phyloP scores from a whole-genome alignment of 2,888 invertebrate species.

The Trilocha varians region DNA sequence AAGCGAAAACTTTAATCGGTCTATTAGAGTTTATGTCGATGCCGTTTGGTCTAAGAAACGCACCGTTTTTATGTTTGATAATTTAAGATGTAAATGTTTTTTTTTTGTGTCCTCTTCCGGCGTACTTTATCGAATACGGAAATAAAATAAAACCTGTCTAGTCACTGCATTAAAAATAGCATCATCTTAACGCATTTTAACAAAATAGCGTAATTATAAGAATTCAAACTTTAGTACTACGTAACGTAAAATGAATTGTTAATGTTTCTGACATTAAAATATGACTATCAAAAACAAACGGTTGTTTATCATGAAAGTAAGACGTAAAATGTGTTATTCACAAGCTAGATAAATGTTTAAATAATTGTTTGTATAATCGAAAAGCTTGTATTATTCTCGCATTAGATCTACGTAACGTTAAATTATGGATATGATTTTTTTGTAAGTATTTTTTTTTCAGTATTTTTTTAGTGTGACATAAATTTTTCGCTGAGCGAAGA shows the following conservation, averaged over 20 bases:
- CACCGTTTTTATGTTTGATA: too few relatives aligned
- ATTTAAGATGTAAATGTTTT: conserved; percentile 11
- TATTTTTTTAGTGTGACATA: conserved; percentile 48
- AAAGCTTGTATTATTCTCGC: conserved; percentile 3
- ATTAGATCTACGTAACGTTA: conserved; percentile 8
- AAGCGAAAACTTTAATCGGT: too few relatives aligned
- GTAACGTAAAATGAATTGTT: neutral
- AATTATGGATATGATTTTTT: conserved; percentile 15
- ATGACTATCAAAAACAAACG: too few relatives aligned
- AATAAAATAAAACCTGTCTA: neutral
- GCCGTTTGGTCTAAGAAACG: too few relatives aligned
- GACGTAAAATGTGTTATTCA: too few relatives aligned
- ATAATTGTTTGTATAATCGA: neutral
- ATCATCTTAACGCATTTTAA: neutral
- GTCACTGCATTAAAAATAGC: neutral
- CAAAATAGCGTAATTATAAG: neutral
- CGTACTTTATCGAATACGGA: neutral
- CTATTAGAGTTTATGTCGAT: too few relatives aligned
- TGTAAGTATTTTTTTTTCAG: conserved; percentile 34
- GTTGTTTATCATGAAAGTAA: too few relatives aligned
- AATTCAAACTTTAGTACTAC: neutral
- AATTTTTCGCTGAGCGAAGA: conserved; percentile 56
- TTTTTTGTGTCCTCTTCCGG: conserved; percentile 18
- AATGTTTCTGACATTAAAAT: too few relatives aligned
- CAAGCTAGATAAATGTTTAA: neutral